Conservation (phyloP, 2,113 vertebrate species). For the Dinomys branickii region DNA sequence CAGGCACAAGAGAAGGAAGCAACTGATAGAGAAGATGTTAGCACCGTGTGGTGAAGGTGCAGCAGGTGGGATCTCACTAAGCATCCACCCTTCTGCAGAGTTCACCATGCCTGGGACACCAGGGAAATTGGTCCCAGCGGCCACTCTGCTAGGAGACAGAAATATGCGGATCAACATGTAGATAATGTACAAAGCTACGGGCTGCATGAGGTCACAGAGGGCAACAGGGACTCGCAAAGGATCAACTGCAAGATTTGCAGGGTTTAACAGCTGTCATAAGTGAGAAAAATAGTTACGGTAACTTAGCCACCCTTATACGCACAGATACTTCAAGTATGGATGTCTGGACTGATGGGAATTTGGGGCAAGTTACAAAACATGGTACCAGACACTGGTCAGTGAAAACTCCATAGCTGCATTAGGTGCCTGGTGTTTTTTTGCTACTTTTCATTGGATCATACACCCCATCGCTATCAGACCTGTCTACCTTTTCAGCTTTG, state of each 20-base stretch:
- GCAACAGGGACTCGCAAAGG: background rate
- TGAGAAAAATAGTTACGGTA: too few relatives aligned
- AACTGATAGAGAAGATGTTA: background rate
- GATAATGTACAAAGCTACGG: accelerated
- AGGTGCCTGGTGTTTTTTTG: background rate
- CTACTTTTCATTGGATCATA: background rate
- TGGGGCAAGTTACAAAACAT: background rate
- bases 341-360: background rate
- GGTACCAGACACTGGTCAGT: background rate
- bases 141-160: background rate
- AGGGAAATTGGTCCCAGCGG: background rate
- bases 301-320: background rate
- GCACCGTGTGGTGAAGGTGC: background rate
- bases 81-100: accelerated
- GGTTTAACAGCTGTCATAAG: accelerated
- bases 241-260: accelerated
- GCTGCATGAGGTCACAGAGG: background rate
- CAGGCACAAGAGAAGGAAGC: background rate
- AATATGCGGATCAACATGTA: accelerated
- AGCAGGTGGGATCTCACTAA: accelerated
- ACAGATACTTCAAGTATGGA: too few relatives aligned
- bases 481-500: background rate
- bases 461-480: background rate
- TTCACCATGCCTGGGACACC: background rate
- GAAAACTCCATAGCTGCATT: accelerated